Conservation (phyloP, 2,113 vertebrate genomes). For the Corvus cornix region DNA sequence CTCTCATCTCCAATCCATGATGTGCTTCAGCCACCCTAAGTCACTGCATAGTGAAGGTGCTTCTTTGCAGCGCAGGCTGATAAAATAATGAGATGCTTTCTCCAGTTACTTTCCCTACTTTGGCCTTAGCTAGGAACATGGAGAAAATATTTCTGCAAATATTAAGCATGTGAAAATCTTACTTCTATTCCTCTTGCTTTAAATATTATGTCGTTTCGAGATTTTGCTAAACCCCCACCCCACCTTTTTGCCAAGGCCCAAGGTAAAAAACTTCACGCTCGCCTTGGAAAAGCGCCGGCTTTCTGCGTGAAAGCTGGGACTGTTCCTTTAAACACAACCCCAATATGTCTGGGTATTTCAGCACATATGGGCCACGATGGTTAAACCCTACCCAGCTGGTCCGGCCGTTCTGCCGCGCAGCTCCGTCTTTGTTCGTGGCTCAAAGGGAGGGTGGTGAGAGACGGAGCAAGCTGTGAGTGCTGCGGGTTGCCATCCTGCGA, state of each 20-base stretch:
- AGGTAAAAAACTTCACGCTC: not conserved
- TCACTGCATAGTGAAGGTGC: not conserved
- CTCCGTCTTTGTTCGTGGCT: conserved; percentile 54
- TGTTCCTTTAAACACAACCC: conserved; percentile 54
- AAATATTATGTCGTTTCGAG: not conserved
- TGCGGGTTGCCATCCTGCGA: conserved; percentile 29
- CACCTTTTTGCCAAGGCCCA: not conserved
- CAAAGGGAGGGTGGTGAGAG: conserved; percentile 63
- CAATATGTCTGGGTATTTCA: conserved; percentile 68
- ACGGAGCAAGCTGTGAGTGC: conserved; percentile 56
- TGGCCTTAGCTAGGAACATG: not conserved
- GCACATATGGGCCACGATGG: conserved; percentile 60
- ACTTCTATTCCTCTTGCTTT: not conserved
- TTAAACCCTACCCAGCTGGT: conserved; percentile 58
- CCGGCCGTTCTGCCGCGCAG: conserved; percentile 41
- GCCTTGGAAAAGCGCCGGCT: not conserved
- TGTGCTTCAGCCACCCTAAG: rapidly evolving
- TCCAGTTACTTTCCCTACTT: not conserved
- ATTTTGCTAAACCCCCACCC: not conserved
- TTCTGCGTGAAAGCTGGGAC: not conserved
- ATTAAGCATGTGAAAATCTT: not conserved
- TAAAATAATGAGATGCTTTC: not conserved
- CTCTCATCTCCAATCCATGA: not conserved
- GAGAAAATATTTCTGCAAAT: not conserved
- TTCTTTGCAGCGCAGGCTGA: not conserved